Evolutionary conservation across 2,797 vertebrate genomes (phyloP), one percentile per base, ranked within the genome.

Genomic region (Melopsittacus undulatus): DNA sequence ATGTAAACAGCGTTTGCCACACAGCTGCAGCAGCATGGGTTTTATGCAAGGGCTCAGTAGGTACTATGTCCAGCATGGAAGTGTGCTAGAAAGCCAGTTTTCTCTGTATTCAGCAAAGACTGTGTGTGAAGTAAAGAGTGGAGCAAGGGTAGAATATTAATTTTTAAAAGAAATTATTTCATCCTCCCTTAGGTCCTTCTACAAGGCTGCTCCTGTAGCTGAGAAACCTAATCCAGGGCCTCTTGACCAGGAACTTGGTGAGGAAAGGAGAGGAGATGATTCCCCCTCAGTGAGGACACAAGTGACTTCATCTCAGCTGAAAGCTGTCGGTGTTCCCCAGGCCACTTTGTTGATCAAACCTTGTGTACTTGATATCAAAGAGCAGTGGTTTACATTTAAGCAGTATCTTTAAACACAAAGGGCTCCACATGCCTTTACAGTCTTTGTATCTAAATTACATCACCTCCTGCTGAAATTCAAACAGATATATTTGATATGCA

Each of bases 381-480:
- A 62, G 2, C 73, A 62, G 42, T 48, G 66, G 42, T 83, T 95
- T 96, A 69, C 78, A 80, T 90, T 85, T 92, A 54, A 52, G 64
- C 0, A 0, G 4, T 70, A n/a, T 83, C 74, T 92, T 93, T 85
- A 85, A 70, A 87, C 36, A 90, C 64, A 84, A 79, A 90, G 48
- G 72, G 14, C 61, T 95, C 56, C n/a, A 27, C 17, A 23, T 21
- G 62, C 48, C 61, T 85, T 77, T 77, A 57, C 48, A 74, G 67
- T 61, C 46, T 87, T 63, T 89, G 51, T 89, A 38, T 36, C 86
- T 87, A 67, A 92, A 90, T 85, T 84, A 89, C 72, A 92, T 76
- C 90, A 70, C 34, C 81, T 84, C 90, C 94, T 94, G 86, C 90
- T 84, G 93, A 92, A 95, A 94, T 90, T 91, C 5, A 10, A 86